phyloP scores from a whole-genome alignment of 2,797 vertebrate genomes.

The Myotis vivesi region DNA sequence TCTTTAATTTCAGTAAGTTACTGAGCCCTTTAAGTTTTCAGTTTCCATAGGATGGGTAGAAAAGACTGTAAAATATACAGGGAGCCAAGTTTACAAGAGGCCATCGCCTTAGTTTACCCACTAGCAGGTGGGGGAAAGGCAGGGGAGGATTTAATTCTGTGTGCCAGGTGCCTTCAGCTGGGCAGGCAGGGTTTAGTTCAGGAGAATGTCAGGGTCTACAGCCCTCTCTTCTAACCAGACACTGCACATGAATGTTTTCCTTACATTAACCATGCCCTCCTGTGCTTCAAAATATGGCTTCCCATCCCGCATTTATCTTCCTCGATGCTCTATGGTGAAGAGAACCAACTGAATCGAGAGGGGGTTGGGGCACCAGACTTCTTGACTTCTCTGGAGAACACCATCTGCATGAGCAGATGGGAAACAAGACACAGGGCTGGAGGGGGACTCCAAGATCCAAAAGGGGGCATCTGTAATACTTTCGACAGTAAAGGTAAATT shows the following conservation, averaged over 20 bases:
- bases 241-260: background rate
- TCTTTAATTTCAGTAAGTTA: conserved; percentile 10
- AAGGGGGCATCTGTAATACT: too few species aligned
- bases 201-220: background rate
- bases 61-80: background rate
- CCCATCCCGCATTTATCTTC: background rate
- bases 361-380: conserved; percentile 64
- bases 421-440: conserved; percentile 62
- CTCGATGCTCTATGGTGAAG: background rate
- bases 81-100: background rate
- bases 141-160: background rate
- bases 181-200: background rate
- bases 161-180: background rate
- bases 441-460: conserved; percentile 59
- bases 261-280: background rate
- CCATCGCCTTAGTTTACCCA: background rate
- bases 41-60: background rate
- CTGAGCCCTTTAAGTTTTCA: background rate
- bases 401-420: conserved; percentile 83
- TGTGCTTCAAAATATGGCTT: background rate
- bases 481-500: background rate
- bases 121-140: fast-evolving
- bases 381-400: conserved; percentile 52
- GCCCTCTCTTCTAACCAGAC: background rate
- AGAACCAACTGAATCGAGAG: conserved; percentile 34